Conservation (phyloP, 2,888 invertebrate genomes). For the Chalcis sispes region DNA sequence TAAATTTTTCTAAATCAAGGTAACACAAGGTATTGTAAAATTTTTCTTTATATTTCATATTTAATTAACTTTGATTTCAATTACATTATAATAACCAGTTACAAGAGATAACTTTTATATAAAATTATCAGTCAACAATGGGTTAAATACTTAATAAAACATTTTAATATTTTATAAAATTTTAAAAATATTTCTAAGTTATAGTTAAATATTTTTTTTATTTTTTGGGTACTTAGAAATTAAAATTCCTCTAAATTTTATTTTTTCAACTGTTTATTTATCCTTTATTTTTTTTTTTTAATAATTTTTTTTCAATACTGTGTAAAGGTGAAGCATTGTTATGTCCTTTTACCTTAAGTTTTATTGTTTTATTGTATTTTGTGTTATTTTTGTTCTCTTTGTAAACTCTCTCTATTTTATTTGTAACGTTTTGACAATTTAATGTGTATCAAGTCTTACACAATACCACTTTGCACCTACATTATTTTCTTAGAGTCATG, state of each 20-base stretch:
- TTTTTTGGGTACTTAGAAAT: slow-evolving; percentile 33
- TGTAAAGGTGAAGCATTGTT: slow-evolving; percentile 52
- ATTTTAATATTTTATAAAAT: neutral
- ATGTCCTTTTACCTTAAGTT: slow-evolving; percentile 52
- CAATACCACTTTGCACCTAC: slow-evolving; percentile 56
- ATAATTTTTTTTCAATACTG: slow-evolving; percentile 29
- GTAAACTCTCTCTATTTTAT: slow-evolving; percentile 43
- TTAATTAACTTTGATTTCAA: neutral
- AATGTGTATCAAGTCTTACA: slow-evolving; percentile 43
- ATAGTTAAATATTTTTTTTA: slow-evolving; percentile 1
- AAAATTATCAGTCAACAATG: neutral
- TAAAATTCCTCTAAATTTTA: slow-evolving; percentile 13
- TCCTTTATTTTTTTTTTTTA: slow-evolving; percentile 28
- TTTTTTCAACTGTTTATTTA: slow-evolving; percentile 34
- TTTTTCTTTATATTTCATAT: neutral
- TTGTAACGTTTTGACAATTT: slow-evolving; percentile 34
- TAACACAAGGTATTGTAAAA: too few species aligned
- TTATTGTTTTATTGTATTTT: slow-evolving; percentile 39
- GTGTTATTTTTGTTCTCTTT: slow-evolving; percentile 40
- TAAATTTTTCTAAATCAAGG: too few species aligned
- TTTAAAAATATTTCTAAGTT: neutral
- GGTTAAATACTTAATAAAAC: too few species aligned
- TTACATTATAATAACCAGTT: neutral
- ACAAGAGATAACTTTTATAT: too few species aligned
- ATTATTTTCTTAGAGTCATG: slow-evolving; percentile 57